A percentile compares a stretch with the other conserved stretches of the same genome.
phyloP scores from a whole-genome alignment of 2,888 invertebrate species.

The Baccha elongata region DNA sequence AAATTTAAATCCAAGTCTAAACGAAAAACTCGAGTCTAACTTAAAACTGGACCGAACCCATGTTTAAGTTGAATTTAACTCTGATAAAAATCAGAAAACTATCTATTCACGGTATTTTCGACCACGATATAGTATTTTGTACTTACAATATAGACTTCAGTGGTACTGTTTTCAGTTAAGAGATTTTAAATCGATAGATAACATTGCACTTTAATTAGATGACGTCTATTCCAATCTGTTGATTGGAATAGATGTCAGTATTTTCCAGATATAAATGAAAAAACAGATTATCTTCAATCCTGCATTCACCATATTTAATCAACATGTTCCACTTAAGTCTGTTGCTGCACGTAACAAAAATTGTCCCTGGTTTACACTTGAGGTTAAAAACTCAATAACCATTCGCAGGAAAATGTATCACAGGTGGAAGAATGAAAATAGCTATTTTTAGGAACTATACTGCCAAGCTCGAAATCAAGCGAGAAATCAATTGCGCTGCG shows the following conservation, averaged over 20 bases:
- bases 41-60: too few species aligned
- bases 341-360: not conserved
- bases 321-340: not conserved
- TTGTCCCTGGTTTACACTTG: not conserved
- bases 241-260: not conserved
- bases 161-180: not conserved
- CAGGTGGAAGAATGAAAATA: not conserved
- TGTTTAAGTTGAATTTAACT: too few species aligned
- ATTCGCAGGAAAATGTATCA: not conserved
- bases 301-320: too few species aligned
- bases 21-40: too few species aligned
- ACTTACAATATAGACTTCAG: not conserved
- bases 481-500: too few species aligned
- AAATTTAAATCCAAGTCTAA: too few species aligned
- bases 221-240: not conserved
- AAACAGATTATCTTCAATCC: not conserved
- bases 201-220: not conserved
- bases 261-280: not conserved
- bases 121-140: too few species aligned
- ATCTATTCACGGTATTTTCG: too few species aligned
- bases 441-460: not conserved
- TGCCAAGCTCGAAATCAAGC: not conserved
- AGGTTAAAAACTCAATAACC: not conserved
- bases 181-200: not conserved
- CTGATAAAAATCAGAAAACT: too few species aligned